A percentile compares a stretch with the other conserved stretches of the same genome.
Evolutionary conservation across 2,113 vertebrate species (phyloP).

Genomic region (Choloepus hoffmanni): DNA sequence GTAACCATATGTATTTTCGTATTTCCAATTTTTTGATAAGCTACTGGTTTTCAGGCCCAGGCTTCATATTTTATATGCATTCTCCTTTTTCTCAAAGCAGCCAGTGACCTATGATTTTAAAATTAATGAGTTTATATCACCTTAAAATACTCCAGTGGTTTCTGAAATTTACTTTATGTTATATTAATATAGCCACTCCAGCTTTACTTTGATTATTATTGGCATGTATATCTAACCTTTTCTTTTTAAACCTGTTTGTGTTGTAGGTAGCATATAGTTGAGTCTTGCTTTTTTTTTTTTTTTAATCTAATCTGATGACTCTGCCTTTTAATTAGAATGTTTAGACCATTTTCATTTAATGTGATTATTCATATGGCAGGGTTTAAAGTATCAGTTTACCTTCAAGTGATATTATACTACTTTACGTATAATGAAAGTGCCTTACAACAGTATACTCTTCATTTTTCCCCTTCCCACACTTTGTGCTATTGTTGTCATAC

Average conservation of each 20-base stretch:
- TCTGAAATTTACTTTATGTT: not conserved
- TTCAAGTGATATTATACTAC: not conserved
- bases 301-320: not conserved
- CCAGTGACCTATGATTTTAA: not conserved
- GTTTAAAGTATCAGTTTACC: not conserved
- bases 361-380: not conserved
- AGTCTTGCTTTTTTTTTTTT: not conserved
- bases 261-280: not conserved
- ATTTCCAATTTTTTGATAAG: not conserved
- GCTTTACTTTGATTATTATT: constrained; percentile 29
- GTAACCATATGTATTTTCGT: not conserved
- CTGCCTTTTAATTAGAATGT: not conserved
- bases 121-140: not conserved
- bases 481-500: not conserved
- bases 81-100: not conserved
- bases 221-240: not conserved
- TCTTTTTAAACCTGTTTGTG: not conserved
- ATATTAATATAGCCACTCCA: not conserved
- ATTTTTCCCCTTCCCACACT: not conserved
- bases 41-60: not conserved
- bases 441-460: not conserved
- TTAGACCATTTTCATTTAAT: constrained; percentile 14
- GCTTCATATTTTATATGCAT: not conserved
- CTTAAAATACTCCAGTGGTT: not conserved
- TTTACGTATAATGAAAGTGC: not conserved